Conservation (phyloP, 2,888 invertebrate species). For the Oscheius sp. region DNA sequence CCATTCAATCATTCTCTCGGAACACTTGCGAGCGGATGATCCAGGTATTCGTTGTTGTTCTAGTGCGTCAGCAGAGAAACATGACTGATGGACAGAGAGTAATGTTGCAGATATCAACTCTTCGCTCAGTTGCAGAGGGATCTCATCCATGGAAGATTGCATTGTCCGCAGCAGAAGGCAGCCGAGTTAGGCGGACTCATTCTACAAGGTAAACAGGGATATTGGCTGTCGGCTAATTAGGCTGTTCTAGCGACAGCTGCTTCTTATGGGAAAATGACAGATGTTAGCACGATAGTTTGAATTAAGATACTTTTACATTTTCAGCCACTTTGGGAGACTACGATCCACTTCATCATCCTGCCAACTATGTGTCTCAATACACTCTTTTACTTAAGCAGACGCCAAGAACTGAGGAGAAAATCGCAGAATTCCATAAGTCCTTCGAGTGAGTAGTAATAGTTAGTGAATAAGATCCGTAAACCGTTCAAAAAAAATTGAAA, state of each 20-base stretch:
- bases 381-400: slow-evolving; percentile 91
- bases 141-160: slow-evolving; percentile 89
- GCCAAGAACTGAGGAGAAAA: slow-evolving; percentile 87
- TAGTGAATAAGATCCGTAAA: no score
- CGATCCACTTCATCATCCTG: slow-evolving; percentile 84
- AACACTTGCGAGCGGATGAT: no score
- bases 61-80: no score
- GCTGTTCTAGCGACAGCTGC: no score
- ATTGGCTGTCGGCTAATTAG: no score
- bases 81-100: background rate
- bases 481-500: no score
- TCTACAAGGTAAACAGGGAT: slow-evolving; percentile 50
- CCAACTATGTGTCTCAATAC: slow-evolving; percentile 86
- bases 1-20: background rate
- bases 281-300: background rate
- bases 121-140: slow-evolving; percentile 92
- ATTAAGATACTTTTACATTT: slow-evolving; percentile 24
- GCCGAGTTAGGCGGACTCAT: slow-evolving; percentile 63
- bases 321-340: slow-evolving; percentile 93
- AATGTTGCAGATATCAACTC: slow-evolving; percentile 80
- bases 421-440: slow-evolving; percentile 88
- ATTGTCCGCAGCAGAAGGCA: slow-evolving; percentile 79
- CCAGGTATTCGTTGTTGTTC: background rate
- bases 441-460: slow-evolving; percentile 77
- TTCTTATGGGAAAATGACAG: no score